Evolutionary conservation across 2,113 vertebrate genomes (phyloP), one percentile per base, ranked within the genome.

Genomic region (Sarotherodon lohbergeri): DNA sequence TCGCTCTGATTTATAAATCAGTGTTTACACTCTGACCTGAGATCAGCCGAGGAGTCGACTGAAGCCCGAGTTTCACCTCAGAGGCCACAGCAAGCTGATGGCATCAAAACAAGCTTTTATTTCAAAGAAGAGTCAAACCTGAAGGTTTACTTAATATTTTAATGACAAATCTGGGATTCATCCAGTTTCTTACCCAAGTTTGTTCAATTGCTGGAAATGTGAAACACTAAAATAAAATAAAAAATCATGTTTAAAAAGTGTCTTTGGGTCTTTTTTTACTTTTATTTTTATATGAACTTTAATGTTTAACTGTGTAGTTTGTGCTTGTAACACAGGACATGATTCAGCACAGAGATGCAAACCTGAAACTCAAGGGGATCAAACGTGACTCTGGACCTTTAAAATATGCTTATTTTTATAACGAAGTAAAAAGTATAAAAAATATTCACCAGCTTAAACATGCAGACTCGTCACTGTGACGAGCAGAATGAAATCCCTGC

Each of bases 1-100:
- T 71, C 12, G 0, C 19, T 22, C 11, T 0, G 5, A 0, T 12
- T 24, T 22, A 43, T 41, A 0, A 68, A 68, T 68, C 19, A 13
- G 34, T 13, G 61, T 66, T 2, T 36, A n/a, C 61, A n/a, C 32
- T 36, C 59, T 66, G 61, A 66, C 63, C 34, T 8, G 63, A 68
- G 63, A 63, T 34, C 29, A 34, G 59, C 59, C 16, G 16, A 63
- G 59, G 29, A 6, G 57, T 61, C 8, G 29, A 34, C 57, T 63
- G 59, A 7, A 66, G 19, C 5, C 17, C 9, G 2, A 41, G 6
- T 2, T 0, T 41, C 36, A 71, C 7, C 12, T 71, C 2, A 4
- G 36, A 71, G 36, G 36, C 0, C 66, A 16, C 66, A 73, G 8
- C 66, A 24, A 6, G 66, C 6, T 9, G 36, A 32, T 16, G 27